Conservation (phyloP, 2,888 invertebrate genomes). For the Meliscaeva auricollis region DNA sequence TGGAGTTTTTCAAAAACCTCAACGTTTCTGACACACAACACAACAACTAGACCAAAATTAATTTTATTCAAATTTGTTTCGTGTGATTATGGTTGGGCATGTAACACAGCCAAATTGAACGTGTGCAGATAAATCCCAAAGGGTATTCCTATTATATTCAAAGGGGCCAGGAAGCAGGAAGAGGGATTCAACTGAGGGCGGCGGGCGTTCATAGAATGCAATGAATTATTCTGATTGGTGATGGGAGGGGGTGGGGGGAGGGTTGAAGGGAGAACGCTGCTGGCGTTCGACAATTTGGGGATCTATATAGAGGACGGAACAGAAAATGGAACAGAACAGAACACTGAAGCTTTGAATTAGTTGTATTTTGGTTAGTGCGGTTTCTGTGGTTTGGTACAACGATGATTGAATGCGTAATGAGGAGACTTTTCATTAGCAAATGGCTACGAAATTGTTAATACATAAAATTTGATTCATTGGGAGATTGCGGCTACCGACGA, state of each 20-base stretch:
- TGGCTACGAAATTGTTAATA: conserved; percentile 61
- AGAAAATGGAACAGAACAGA: conserved; percentile 11
- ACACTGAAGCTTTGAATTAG: conserved; percentile 61
- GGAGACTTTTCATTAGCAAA: conserved; percentile 71
- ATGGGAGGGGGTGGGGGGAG: background rate
- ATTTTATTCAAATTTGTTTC: conserved; percentile 76
- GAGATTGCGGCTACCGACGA: conserved; percentile 16
- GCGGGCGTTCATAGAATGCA: conserved; percentile 40
- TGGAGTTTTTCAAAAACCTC: conserved; percentile 56
- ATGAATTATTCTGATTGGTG: conserved; percentile 64
- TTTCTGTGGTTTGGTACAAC: conserved; percentile 57
- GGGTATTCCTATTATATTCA: conserved; percentile 1
- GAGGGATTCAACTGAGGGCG: background rate
- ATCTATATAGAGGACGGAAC: background rate
- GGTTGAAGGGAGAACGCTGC: background rate
- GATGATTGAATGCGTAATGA: conserved; percentile 73
- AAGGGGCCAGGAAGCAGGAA: conserved; percentile 7
- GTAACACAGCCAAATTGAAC: conserved; percentile 68
- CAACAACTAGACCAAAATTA: conserved; percentile 77
- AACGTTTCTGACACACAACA: conserved; percentile 68
- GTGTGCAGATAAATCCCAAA: conserved; percentile 63
- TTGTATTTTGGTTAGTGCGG: conserved; percentile 71
- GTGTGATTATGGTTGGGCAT: conserved; percentile 68
- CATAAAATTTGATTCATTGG: conserved; percentile 37
- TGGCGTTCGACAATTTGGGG: background rate